phyloP scores from a whole-genome alignment of 2,888 invertebrate genomes.

The Stenolophus ochropezus region DNA sequence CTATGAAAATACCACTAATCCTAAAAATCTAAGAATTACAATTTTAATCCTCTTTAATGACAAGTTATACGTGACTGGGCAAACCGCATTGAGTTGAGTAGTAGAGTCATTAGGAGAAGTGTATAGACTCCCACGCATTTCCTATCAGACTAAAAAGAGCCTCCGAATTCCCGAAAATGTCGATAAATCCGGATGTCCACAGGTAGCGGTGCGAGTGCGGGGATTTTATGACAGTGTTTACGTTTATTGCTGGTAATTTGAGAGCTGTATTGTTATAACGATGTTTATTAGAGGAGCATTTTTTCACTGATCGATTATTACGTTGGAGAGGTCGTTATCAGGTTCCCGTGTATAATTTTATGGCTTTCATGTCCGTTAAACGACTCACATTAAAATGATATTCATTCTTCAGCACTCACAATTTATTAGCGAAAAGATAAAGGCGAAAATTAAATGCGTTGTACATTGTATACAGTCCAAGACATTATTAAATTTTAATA shows the following conservation, averaged over 20 bases:
- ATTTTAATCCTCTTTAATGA: slow-evolving; percentile 8
- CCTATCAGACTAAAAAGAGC: neutral
- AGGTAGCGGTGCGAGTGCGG: neutral
- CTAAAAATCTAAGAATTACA: neutral
- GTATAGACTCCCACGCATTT: neutral
- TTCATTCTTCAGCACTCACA: neutral
- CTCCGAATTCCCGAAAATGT: slow-evolving; percentile 18
- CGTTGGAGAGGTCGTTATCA: slow-evolving; percentile 44
- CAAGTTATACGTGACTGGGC: neutral
- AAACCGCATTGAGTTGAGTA: slow-evolving; percentile 10
- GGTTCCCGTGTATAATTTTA: slow-evolving; percentile 47
- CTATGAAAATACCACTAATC: neutral
- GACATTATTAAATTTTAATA: too few relatives aligned
- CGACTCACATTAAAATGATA: slow-evolving; percentile 15
- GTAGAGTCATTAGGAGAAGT: neutral
- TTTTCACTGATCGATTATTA: slow-evolving; percentile 50
- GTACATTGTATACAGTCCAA: too few relatives aligned
- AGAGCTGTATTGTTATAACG: slow-evolving; percentile 43
- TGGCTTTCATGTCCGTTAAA: slow-evolving; percentile 17
- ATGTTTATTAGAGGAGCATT: slow-evolving; percentile 43
- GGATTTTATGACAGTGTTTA: slow-evolving; percentile 48
- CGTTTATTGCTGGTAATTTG: slow-evolving; percentile 49
- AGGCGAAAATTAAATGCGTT: neutral
- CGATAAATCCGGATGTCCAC: neutral
- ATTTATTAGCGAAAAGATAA: slow-evolving; percentile 7